Evolutionary conservation across 2,888 invertebrate genomes (phyloP).

Genomic region (Caenorhabditis macrosperma): DNA sequence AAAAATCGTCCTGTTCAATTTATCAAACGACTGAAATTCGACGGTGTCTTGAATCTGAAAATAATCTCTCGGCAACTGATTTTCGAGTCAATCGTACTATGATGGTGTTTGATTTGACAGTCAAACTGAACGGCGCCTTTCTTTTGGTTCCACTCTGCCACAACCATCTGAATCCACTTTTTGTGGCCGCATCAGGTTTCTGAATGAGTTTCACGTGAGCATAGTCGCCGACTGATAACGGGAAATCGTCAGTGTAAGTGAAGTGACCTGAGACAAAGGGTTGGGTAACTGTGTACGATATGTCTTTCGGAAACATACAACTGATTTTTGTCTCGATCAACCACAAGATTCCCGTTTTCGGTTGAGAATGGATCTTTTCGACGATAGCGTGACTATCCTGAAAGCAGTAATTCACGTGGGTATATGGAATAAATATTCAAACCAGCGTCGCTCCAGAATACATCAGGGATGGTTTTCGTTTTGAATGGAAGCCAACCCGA

Average conservation of each 20-base stretch:
- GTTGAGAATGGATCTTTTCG: neutral
- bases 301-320: neutral
- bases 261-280: constrained; percentile 15
- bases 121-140: constrained; percentile 12
- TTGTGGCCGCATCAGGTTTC: neutral
- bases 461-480: neutral
- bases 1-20: neutral
- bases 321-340: constrained; percentile 9
- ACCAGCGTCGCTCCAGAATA: constrained; percentile 12
- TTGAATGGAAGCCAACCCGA: neutral
- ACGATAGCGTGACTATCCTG: constrained; percentile 34
- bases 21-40: neutral
- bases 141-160: neutral
- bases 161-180: constrained; percentile 13
- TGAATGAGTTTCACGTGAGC: constrained; percentile 11
- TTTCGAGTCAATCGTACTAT: neutral
- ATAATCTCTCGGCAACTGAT: neutral
- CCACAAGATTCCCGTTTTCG: constrained; percentile 16
- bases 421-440: neutral
- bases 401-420: neutral
- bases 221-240: constrained; percentile 18
- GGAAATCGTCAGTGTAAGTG: neutral
- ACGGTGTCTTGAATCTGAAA: neutral
- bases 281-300: neutral
- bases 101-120: too few relatives aligned